phyloP scores from a whole-genome alignment of 2,888 invertebrate genomes.

The Dorcus parallelipipedus region DNA sequence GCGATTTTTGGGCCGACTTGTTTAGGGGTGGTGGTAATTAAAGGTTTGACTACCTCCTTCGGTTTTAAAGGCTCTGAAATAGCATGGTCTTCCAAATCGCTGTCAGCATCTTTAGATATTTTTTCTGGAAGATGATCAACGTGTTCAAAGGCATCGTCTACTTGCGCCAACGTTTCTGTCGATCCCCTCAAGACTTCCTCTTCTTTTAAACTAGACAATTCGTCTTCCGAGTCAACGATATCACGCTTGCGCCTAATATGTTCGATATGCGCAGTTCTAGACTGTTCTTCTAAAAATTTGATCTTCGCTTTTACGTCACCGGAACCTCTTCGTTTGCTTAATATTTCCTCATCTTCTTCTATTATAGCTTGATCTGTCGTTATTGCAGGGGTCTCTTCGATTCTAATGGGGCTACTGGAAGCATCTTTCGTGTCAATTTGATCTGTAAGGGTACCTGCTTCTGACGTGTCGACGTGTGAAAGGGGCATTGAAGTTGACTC shows the following conservation, averaged over 20 bases:
- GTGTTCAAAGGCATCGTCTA: slow-evolving; percentile 36
- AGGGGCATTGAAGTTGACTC: slow-evolving; percentile 45
- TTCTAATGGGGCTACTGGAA: slow-evolving; percentile 52
- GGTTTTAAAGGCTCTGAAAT: slow-evolving; percentile 24
- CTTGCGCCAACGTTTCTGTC: slow-evolving; percentile 45
- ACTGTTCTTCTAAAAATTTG: slow-evolving; percentile 53
- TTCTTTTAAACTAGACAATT: slow-evolving; percentile 48
- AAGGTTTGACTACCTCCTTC: slow-evolving; percentile 21
- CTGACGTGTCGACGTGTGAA: slow-evolving; percentile 52
- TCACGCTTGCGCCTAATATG: slow-evolving; percentile 39
- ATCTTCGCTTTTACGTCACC: slow-evolving; percentile 58
- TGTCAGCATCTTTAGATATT: slow-evolving; percentile 19
- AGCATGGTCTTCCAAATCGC: slow-evolving; percentile 23
- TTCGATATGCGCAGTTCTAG: slow-evolving; percentile 42
- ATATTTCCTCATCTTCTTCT: slow-evolving; percentile 45
- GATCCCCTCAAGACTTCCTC: slow-evolving; percentile 43
- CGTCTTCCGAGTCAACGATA: slow-evolving; percentile 46
- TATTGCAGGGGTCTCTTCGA: slow-evolving; percentile 7
- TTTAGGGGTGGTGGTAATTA: slow-evolving; percentile 22
- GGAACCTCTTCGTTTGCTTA: slow-evolving; percentile 44
- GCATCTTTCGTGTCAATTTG: slow-evolving; percentile 53
- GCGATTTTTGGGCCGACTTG: slow-evolving; percentile 51
- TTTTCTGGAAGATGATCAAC: slow-evolving; percentile 22
- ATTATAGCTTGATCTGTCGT: slow-evolving; percentile 20
- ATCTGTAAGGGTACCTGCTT: slow-evolving; percentile 53